A percentile compares a stretch with the other conserved stretches of the same genome.
Conservation (phyloP, 2,113 vertebrate genomes). For the Lampris incognitus region DNA sequence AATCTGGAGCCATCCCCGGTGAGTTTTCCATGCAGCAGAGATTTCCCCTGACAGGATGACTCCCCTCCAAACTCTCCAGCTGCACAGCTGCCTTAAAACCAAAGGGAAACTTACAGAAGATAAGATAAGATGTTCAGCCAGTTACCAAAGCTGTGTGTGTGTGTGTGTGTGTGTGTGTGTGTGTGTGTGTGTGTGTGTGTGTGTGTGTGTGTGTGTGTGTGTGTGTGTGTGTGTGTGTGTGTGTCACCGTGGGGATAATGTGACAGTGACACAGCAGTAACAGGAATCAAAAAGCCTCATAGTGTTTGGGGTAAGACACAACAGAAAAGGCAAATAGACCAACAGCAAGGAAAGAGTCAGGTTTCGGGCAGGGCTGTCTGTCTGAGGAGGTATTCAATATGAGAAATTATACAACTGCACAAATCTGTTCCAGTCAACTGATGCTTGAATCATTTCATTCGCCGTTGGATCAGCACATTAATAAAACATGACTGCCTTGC, state of each 20-base stretch:
- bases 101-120: slow-evolving; percentile 61
- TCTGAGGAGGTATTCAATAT: slow-evolving; percentile 31
- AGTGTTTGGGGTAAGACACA: slow-evolving; percentile 57
- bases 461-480: slow-evolving; percentile 10
- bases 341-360: slow-evolving; percentile 42
- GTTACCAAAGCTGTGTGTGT: slow-evolving; percentile 64
- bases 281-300: slow-evolving; percentile 67
- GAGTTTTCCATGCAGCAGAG: slow-evolving; percentile 74
- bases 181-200: slow-evolving; percentile 69
- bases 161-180: slow-evolving; percentile 65
- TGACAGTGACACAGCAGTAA: slow-evolving; percentile 74
- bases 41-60: slow-evolving; percentile 80
- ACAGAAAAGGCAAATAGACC: slow-evolving; percentile 5
- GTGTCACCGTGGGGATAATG: slow-evolving; percentile 70
- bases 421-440: slow-evolving; percentile 11
- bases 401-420: slow-evolving; percentile 23
- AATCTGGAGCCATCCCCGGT: slow-evolving; percentile 76
- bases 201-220: slow-evolving; percentile 68
- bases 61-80: slow-evolving; percentile 72
- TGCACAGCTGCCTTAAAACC: slow-evolving; percentile 68
- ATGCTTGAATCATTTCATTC: slow-evolving; percentile 26
- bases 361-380: slow-evolving; percentile 32
- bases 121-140: slow-evolving; percentile 68
- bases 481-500: not conserved
- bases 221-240: slow-evolving; percentile 65